Conservation (phyloP, 2,888 invertebrate species). For the Mactromeris polynyma region DNA sequence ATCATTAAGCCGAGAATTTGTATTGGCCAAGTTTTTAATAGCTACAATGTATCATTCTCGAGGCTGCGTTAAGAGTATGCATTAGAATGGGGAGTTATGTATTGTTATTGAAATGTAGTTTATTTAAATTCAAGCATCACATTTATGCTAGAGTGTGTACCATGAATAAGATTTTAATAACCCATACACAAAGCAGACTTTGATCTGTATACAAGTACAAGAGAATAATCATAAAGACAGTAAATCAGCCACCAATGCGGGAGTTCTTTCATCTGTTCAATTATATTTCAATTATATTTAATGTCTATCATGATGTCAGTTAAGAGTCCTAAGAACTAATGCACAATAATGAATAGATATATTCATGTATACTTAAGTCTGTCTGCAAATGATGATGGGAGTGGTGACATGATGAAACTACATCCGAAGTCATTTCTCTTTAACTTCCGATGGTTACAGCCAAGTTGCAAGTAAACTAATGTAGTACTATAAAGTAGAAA, state of each 20-base stretch:
- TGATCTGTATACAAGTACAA: neutral
- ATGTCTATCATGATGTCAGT: neutral
- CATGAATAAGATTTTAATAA: neutral
- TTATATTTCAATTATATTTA: neutral
- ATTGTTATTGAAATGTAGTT: constrained; percentile 4
- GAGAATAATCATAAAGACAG: neutral
- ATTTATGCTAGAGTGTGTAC: neutral
- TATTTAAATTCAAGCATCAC: neutral
- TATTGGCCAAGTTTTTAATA: neutral
- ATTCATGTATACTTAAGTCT: too few relatives aligned
- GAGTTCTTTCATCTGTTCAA: neutral
- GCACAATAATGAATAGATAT: neutral
- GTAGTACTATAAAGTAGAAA: too few relatives aligned
- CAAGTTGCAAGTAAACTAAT: too few relatives aligned
- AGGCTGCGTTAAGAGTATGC: neutral
- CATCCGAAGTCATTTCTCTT: too few relatives aligned
- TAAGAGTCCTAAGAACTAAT: neutral
- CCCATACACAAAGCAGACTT: neutral
- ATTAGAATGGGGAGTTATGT: neutral
- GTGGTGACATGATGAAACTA: too few relatives aligned
- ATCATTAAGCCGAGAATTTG: neutral
- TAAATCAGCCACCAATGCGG: neutral
- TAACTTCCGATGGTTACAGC: too few relatives aligned
- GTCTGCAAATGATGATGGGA: too few relatives aligned
- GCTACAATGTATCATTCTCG: neutral